A percentile compares a stretch with the other conserved stretches of the same genome.
Evolutionary conservation across 2,797 vertebrate species (phyloP).

Genomic region (Gadopsis marmoratus): DNA sequence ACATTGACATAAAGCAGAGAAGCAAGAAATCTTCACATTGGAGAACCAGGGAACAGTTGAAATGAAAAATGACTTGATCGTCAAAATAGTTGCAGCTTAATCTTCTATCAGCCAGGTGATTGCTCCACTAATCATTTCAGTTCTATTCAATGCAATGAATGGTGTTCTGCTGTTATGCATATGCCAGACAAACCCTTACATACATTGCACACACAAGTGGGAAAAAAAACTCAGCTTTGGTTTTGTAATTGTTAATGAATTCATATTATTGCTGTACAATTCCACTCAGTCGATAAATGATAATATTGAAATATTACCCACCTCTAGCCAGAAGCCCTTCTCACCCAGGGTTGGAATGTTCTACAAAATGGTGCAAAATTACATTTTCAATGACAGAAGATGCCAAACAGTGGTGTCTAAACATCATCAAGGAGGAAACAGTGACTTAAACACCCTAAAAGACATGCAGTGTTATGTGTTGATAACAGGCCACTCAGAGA

Average conservation of each 20-base stretch:
- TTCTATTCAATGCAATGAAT: not conserved
- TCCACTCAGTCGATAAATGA: not conserved
- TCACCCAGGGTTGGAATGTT: not conserved
- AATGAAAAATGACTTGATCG: not conserved
- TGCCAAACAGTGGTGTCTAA: not conserved
- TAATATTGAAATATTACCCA: not conserved
- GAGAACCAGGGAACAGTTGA: not conserved
- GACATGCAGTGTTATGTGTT: not conserved
- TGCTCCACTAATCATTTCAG: not conserved
- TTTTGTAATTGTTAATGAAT: not conserved
- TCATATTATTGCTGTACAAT: not conserved
- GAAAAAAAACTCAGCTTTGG: not conserved
- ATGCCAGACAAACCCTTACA: not conserved
- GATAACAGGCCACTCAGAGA: constrained; percentile 5
- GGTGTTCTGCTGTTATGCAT: not conserved
- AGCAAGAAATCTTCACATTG: not conserved
- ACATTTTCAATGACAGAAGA: not conserved
- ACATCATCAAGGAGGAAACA: not conserved
- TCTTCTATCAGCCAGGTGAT: not conserved
- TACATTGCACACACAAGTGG: not conserved
- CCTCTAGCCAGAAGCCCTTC: not conserved
- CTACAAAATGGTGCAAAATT: not conserved
- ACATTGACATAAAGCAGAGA: not conserved
- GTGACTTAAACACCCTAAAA: not conserved
- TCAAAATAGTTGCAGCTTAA: not conserved